Evolutionary conservation across 92 coral and sea anemone species (phyloP).

Genomic region (Porites rus): DNA sequence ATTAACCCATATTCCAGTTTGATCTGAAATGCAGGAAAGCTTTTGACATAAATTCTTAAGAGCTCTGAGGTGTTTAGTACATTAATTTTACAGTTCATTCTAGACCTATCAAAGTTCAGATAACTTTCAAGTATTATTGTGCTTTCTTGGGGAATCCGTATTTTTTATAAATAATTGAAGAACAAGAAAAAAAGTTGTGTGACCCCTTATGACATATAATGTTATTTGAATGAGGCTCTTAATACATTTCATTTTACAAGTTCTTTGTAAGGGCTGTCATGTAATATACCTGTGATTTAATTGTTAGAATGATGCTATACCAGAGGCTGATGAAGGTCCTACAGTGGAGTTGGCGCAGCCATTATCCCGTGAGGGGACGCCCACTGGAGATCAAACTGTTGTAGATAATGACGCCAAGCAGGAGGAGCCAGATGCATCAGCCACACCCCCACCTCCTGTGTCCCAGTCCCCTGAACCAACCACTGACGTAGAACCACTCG

Average conservation of each 20-base stretch:
- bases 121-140: no score
- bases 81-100: no score
- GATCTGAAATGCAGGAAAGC: no score
- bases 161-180: no score
- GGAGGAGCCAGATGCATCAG: conserved; percentile 87
- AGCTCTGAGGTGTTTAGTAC: no score
- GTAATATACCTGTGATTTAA: neutral
- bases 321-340: conserved; percentile 91
- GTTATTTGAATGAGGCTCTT: neutral
- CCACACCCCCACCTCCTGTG: conserved; percentile 90
- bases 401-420: conserved; percentile 16
- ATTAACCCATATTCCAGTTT: no score
- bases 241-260: neutral
- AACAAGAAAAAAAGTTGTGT: no score
- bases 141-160: no score
- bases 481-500: conserved; percentile 27
- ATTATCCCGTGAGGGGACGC: conserved; percentile 92
- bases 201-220: no score
- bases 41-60: no score
- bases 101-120: no score
- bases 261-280: neutral
- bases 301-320: conserved; percentile 85
- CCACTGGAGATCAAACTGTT: conserved; percentile 51
- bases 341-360: conserved; percentile 88
- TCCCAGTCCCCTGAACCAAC: conserved; percentile 67